Evolutionary conservation across 1,140 invertebrate genomes (phyloP), one percentile per base, ranked within the genome.

Genomic region (Papilio polyxenes): DNA sequence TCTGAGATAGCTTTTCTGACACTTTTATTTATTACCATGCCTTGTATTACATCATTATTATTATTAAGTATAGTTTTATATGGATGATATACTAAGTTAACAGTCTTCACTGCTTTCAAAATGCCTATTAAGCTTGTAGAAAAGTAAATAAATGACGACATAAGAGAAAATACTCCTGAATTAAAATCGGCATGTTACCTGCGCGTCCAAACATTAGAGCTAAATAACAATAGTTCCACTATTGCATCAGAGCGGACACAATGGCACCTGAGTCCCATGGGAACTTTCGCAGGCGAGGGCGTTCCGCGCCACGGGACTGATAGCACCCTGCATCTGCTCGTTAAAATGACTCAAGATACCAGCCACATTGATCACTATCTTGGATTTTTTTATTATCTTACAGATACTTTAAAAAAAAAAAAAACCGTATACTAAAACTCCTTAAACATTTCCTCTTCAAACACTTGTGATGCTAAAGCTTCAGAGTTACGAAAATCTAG

Each of bases 231-330:
- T 87, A 80, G 84, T 80, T 88, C 86, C 85, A 89, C n/a, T 88
- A 88, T 89, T 90, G 86, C 86, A 87, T 84, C 75, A 84, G 83
- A 75, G 78, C 81, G 80, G 81, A 82, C 75, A 88, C 87, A 88
- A 88, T 86, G 74, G 84, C 87, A 89, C 87, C 85, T 89, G 87
- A 80, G 78, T 87, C 87, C 85, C 88, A 83, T 90, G 89, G 86
- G 89, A 90, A 89, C 86, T 83, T 89, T 90, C 88, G 86, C 88
- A 87, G 85, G 86, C 83, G 83, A 78, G 84, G 85, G 85, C 85
- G 89, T 90, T 85, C 84, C 86, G 87, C 87, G 81, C 85, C 83
- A 77, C 82, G 84, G 85, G 82, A 83, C 83, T 44, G 78, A 65
- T 48, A 65, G 65, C 78, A 80, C 78, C 78, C 78, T 77, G 56